A percentile compares a stretch with the other conserved stretches of the same genome.
These are phyloP conservation scores for Trididemnum miniatum DNA, from an alignment of 23 tunicate genomes.

Conservation along the genomic window DNA sequence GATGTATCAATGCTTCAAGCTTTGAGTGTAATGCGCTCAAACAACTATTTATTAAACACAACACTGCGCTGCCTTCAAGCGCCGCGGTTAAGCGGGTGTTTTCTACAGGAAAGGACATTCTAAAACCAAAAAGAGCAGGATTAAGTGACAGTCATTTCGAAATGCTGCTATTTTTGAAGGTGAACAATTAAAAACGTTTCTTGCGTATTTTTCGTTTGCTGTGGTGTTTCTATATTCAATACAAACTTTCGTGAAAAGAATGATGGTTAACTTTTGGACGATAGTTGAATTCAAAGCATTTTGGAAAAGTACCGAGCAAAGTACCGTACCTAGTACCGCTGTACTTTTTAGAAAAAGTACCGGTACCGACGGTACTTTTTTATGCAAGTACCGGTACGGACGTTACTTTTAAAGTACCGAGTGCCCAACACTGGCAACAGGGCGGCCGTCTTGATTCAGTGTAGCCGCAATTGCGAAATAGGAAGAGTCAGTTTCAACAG, in stretches of 20 bases:
- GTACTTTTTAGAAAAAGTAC: neutral
- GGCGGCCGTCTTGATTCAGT: no score
- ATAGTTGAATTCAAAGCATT: neutral
- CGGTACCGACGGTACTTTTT: neutral
- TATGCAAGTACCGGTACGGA: neutral
- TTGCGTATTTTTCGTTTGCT: neutral
- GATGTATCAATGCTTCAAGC: neutral
- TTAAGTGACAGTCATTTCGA: neutral
- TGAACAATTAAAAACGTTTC: neutral
- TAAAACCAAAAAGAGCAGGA: neutral
- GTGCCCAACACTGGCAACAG: no score
- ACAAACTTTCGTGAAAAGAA: neutral
- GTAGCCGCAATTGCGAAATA: no score
- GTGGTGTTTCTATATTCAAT: neutral
- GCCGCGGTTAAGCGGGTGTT: neutral
- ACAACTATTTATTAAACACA: neutral
- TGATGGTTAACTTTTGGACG: neutral
- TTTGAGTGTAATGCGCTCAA: neutral
- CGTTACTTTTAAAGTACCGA: neutral
- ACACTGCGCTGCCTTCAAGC: no score
- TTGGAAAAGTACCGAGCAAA: neutral
- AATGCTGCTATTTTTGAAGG: constrained; percentile 1
- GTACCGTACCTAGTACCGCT: neutral
- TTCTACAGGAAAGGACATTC: neutral
- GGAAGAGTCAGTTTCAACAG: no score